Conservation (phyloP, 2,113 vertebrate genomes). For the Strigops habroptila region DNA sequence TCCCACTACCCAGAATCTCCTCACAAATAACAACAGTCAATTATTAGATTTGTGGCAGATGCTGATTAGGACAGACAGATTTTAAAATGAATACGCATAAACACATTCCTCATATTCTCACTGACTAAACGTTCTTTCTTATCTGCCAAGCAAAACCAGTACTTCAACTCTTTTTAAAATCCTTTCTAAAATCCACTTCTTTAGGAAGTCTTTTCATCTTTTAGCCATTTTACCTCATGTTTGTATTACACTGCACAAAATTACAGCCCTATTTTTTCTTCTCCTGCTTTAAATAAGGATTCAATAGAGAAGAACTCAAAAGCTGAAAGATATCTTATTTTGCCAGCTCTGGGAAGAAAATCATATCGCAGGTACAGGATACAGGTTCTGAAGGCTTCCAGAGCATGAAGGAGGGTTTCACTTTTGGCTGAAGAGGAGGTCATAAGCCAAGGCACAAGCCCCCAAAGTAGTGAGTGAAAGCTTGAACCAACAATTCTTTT, state of each 20-base stretch:
- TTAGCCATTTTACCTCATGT: background rate
- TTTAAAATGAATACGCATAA: background rate
- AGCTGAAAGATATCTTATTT: background rate
- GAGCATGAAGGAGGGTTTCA: background rate
- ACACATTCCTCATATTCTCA: background rate
- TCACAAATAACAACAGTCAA: background rate
- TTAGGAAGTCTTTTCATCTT: constrained; percentile 32
- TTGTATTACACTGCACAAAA: background rate
- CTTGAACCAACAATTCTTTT: background rate
- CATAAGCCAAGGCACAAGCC: background rate
- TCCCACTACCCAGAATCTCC: background rate
- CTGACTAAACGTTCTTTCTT: background rate
- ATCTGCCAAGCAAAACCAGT: constrained; percentile 6
- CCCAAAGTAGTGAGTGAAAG: background rate
- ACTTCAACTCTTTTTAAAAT: constrained; percentile 19
- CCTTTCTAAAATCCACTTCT: background rate
- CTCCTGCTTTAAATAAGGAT: background rate
- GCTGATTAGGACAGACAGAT: background rate
- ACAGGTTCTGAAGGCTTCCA: background rate
- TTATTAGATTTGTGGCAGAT: background rate
- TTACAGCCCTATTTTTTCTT: background rate
- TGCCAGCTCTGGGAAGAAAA: background rate
- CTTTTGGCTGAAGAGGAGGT: background rate
- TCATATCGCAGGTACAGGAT: background rate
- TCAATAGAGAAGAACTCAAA: background rate